Conservation (phyloP, 2,113 vertebrate genomes). For the Rhabdornis inornatus region DNA sequence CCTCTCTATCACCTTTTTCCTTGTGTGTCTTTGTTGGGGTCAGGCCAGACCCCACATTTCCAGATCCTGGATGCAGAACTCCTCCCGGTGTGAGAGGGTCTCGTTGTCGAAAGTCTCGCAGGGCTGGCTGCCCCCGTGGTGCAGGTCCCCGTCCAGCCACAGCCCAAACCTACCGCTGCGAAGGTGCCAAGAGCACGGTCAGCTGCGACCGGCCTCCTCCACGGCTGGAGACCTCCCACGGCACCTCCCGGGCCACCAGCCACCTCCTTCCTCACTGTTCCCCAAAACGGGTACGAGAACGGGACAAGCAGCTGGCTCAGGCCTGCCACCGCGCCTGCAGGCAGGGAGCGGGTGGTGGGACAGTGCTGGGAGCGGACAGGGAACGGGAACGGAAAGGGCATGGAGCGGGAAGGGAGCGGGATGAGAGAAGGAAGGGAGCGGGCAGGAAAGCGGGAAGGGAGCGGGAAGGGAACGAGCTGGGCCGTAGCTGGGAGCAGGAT, state of each 20-base stretch:
- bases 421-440: not conserved
- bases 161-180: conserved; percentile 82
- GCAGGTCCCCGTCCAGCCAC: conserved; percentile 87
- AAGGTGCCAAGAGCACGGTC: not conserved
- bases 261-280: not conserved
- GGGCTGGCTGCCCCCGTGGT: conserved; percentile 80
- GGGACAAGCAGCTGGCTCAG: not conserved
- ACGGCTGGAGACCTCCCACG: not conserved
- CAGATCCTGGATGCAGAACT: conserved; percentile 82
- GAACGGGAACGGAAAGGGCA: not conserved
- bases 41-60: conserved; percentile 88
- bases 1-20: not conserved
- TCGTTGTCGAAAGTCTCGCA: conserved; percentile 87
- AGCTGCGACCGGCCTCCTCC: not conserved
- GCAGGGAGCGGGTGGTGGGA: not conserved
- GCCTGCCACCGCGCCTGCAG: not conserved
- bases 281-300: not conserved
- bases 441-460: too few relatives aligned
- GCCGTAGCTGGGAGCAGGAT: not conserved
- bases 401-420: too few relatives aligned
- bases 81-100: conserved; percentile 77
- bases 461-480: too few relatives aligned
- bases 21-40: not conserved
- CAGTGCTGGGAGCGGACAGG: fast-evolving
- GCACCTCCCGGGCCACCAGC: not conserved